These are phyloP conservation scores for Penaeus indicus DNA, from an alignment of 1,140 invertebrate species.

Conservation along the genomic window DNA sequence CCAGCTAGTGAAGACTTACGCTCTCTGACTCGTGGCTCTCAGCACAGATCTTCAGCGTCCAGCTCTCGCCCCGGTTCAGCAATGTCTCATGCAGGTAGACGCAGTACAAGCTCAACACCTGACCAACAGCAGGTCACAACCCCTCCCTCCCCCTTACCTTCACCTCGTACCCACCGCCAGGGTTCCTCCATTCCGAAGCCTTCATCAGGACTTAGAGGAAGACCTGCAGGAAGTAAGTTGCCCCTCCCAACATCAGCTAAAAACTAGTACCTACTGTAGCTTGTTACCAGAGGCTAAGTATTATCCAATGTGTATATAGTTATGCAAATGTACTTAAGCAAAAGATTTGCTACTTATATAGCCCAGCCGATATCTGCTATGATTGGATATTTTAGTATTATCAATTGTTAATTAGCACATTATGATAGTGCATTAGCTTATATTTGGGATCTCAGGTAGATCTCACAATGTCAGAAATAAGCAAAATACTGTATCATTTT, in stretches of 20 bases:
- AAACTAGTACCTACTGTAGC: conserved; percentile 2
- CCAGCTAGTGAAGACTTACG: conserved; percentile 53
- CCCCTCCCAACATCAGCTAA: conserved; percentile 48
- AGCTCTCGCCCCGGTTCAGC: conserved; percentile 7
- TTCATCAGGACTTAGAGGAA: conserved; percentile 36
- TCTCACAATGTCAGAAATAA: too few species aligned
- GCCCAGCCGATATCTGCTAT: too few species aligned
- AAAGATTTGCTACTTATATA: too few species aligned
- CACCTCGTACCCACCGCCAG: conserved; percentile 35
- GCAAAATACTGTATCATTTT: too few species aligned
- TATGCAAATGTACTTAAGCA: not conserved
- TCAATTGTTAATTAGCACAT: too few species aligned
- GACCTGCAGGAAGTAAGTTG: conserved; percentile 43
- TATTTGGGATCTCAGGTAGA: too few species aligned
- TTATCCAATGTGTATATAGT: not conserved
- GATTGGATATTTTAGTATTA: too few species aligned
- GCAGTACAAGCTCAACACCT: conserved; percentile 21
- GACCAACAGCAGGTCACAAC: conserved; percentile 46
- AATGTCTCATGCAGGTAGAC: conserved; percentile 21
- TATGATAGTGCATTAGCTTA: too few species aligned
- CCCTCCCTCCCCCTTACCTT: conserved; percentile 46
- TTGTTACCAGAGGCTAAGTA: not conserved
- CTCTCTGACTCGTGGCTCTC: conserved; percentile 38
- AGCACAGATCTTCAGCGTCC: conserved; percentile 36
- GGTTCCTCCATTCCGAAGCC: conserved; percentile 54